Evolutionary conservation across 2,113 vertebrate genomes (phyloP), one percentile per base, ranked within the genome.

Genomic region (Corvus cornix): DNA sequence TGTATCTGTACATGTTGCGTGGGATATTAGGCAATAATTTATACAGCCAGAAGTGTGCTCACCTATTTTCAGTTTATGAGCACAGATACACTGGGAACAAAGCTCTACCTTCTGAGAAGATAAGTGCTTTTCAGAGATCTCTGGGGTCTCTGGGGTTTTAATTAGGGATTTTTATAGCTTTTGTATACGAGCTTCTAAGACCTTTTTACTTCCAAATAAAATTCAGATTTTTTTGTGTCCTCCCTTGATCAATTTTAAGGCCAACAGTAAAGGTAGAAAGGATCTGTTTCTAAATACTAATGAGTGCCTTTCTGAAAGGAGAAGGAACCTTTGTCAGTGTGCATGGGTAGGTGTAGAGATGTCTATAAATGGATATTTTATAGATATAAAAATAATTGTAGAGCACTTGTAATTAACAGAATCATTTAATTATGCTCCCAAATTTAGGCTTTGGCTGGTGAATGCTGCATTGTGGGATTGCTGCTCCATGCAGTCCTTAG

Each of bases 101-200:
- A 94, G 87, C 84, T 84, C 24, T 17, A 68, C 66, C 51, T 90
- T 95, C 66, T n/a, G 93, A 97, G 91, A 76, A 95, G 84, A 77
- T 74, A 79, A 97, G 91, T 88, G 82, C 88, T 81, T 94, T 96
- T 94, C 94, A 73, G 87, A 95, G 66, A 76, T 91, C 62, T 90
- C 72, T 74, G 66, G 56, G 48, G 56, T 96, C 97, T 95, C 95
- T 91, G 56, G 96, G 90, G 95, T 95, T 97, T 97, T 97, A 97
- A 96, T 97, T 96, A 97, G 81, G 83, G 88, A 76, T 92, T 95
- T 96, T 97, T 93, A 93, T 91, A 79, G 90, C 86, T 92, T 95
- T 97, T 93, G 86, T 95, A 41, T 86, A 76, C 9, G 27, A 88
- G 83, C 69, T 95, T 94, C 91, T 87, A 79, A 95, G 84, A 82